Conservation (phyloP, 2,888 invertebrate genomes). For the Sarcophaga caerulescens region DNA sequence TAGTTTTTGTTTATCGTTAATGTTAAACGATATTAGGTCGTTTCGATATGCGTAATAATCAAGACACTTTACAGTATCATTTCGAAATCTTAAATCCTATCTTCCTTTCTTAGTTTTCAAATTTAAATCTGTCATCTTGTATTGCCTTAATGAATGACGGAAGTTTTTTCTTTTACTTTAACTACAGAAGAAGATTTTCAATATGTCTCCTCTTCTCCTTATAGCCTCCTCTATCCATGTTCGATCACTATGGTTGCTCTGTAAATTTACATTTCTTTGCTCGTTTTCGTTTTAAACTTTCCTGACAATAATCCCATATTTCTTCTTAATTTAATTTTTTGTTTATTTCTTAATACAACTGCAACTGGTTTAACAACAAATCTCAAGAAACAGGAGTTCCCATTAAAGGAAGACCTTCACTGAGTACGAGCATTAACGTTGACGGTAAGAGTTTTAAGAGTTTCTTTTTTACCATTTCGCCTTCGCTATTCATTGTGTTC, state of each 20-base stretch:
- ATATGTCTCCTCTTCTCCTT: neutral
- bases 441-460: slow-evolving; percentile 18
- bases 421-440: neutral
- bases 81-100: too few species aligned
- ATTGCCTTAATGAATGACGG: too few species aligned
- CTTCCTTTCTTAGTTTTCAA: too few species aligned
- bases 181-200: too few species aligned
- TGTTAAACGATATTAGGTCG: too few species aligned
- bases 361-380: neutral
- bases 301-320: slow-evolving; percentile 18
- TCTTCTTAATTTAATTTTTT: neutral
- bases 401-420: neutral
- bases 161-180: too few species aligned
- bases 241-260: neutral
- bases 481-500: too few species aligned
- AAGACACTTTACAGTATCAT: too few species aligned
- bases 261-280: neutral
- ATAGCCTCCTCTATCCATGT: neutral
- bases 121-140: too few species aligned
- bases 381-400: neutral
- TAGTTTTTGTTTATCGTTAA: too few species aligned
- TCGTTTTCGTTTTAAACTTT: neutral
- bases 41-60: too few species aligned
- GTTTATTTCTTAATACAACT: neutral
- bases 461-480: neutral